Evolutionary conservation across 2,888 invertebrate genomes (phyloP), one percentile per base, ranked within the genome.

Genomic region (Psylliodes chrysocephalus): DNA sequence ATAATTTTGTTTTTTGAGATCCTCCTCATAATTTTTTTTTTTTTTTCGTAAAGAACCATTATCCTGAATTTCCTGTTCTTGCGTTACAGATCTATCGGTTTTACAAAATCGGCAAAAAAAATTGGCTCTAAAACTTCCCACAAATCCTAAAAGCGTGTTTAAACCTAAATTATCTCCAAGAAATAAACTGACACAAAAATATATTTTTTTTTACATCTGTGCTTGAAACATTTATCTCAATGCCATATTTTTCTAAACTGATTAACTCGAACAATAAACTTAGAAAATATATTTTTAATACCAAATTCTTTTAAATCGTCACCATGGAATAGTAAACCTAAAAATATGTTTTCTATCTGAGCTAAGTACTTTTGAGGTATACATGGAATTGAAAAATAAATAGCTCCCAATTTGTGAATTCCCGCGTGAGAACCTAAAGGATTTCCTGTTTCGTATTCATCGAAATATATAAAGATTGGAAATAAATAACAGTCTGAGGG

Each of bases 161-260:
- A n/a, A n/a, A n/a, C n/a, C n/a, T n/a, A n/a, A n/a, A n/a, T 73
- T 72, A 55, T 74, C 73, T 1, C 71, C 72, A 18, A 72, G 38
- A 49, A 71, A 15, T 28, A 66, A 53, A 52, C 44, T 51, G 7
- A 70, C 15, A 14, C 25, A 52, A 65, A 71, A 68, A 56, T 68
- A 61, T 15, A 68, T 25, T 35, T 49, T 47, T n/a, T 55, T 55
- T 42, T 42, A 59, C n/a, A 55, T 64, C 38, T 57, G 60, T 59
- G 2, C 52, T 49, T 56, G 57, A n/a, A 38, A 14, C 51, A 12
- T 57, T 62, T 17, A 73, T 46, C 8, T 4, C 25, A 47, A 73
- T 57, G 7, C 71, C 73, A 14, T 60, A 40, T 40, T 49, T 60
- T 55, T 70, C 63, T 55, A 73, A 63, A 64, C 22, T 35, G 40